Conservation (phyloP, 2,113 vertebrate genomes). For the Chlamydotis undulata region DNA sequence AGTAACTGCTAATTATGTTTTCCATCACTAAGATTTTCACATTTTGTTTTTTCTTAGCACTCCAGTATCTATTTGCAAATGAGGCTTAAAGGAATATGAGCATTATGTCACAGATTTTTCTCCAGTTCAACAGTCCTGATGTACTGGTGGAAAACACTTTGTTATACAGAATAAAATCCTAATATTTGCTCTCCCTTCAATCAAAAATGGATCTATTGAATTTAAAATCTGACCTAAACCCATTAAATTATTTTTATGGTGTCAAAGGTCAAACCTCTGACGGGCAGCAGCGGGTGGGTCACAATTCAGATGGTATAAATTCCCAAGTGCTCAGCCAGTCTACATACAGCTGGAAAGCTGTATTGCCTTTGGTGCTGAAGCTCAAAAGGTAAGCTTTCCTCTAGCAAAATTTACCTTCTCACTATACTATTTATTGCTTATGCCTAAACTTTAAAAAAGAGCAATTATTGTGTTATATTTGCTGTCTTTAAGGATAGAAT, state of each 20-base stretch:
- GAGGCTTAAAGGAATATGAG: background rate
- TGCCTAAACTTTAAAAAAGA: background rate
- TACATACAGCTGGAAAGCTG: conserved; percentile 41
- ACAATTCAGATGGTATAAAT: conserved; percentile 35
- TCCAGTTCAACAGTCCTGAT: background rate
- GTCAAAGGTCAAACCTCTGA: conserved; percentile 33
- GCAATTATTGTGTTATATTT: background rate
- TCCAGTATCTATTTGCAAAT: background rate
- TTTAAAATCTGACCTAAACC: background rate
- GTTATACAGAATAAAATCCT: background rate
- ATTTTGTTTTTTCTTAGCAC: background rate
- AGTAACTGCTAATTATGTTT: background rate
- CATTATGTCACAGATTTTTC: background rate
- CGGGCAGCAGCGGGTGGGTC: background rate
- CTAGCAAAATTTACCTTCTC: background rate
- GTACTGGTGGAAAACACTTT: background rate
- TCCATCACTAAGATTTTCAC: background rate
- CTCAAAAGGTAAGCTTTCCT: conserved; percentile 35
- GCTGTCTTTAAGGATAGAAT: background rate
- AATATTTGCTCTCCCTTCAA: conserved; percentile 21
- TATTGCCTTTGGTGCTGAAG: conserved; percentile 26
- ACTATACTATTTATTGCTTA: background rate
- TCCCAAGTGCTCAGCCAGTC: background rate
- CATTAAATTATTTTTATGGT: conserved; percentile 21
- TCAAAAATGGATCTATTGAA: background rate